Percentiles rank a stretch among this genome's conserved stretches.
Evolutionary conservation across 2,113 vertebrate species (phyloP).

Genomic region (Hucho hucho): DNA sequence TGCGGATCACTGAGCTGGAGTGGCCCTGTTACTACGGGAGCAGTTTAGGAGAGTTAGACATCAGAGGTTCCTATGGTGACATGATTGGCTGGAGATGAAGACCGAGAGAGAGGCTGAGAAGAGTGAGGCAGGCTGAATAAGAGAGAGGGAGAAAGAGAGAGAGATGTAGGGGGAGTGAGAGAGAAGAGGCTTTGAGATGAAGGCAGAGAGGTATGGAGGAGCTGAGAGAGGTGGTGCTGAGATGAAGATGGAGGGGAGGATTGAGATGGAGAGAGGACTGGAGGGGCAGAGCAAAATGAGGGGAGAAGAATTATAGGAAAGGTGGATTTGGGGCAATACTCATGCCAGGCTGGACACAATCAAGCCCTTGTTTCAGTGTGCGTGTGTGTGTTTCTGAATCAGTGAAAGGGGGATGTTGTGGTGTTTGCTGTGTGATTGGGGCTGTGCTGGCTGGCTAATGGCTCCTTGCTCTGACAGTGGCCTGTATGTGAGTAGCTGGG

Average conservation of each 20-base stretch:
- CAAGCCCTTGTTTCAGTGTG: constrained; percentile 7
- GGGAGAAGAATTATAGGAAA: neutral
- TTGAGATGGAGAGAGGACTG: neutral
- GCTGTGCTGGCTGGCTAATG: no score
- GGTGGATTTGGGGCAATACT: constrained; percentile 36
- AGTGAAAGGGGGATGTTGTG: neutral
- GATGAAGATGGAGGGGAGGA: no score
- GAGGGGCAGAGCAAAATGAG: neutral
- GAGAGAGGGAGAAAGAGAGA: no score
- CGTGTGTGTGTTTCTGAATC: neutral
- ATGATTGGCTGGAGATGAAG: neutral
- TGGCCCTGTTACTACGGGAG: neutral
- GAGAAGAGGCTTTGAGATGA: neutral
- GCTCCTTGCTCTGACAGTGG: neutral
- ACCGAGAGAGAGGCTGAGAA: neutral
- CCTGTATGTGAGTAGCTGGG: constrained; percentile 6
- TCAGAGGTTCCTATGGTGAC: constrained; percentile 49
- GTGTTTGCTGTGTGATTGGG: no score
- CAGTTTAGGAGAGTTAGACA: neutral
- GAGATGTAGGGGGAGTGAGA: constrained; percentile 2
- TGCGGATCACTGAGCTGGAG: neutral
- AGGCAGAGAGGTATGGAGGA: neutral
- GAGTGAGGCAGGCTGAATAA: no score
- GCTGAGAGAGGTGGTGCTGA: neutral
- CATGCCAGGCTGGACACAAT: constrained; percentile 43